Evolutionary conservation across 2,888 invertebrate genomes (phyloP).

Genomic region (Rhagonycha fulva): DNA sequence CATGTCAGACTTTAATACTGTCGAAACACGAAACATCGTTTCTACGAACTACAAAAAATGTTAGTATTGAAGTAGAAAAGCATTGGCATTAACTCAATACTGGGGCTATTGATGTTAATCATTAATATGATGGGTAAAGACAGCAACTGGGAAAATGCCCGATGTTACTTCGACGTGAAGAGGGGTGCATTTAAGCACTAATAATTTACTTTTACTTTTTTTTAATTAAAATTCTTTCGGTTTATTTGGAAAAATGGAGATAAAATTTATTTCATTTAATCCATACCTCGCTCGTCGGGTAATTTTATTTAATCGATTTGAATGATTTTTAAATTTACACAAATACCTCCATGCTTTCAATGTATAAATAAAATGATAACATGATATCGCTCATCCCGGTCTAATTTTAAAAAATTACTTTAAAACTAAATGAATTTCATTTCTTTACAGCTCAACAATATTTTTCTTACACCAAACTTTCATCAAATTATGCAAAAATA

Average conservation of each 20-base stretch:
- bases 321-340: not conserved
- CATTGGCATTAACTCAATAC: slow-evolving; percentile 30
- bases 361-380: too few species aligned
- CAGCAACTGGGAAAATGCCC: slow-evolving; percentile 31
- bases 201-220: not conserved
- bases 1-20: slow-evolving; percentile 31
- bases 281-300: not conserved
- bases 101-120: slow-evolving; percentile 33
- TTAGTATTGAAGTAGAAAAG: slow-evolving; percentile 24
- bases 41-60: slow-evolving; percentile 30
- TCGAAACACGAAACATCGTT: slow-evolving; percentile 29
- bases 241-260: not conserved
- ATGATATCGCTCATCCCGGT: not conserved
- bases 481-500: not conserved
- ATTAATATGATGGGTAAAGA: slow-evolving; percentile 33
- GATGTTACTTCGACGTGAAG: slow-evolving; percentile 9
- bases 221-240: not conserved
- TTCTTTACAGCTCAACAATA: not conserved
- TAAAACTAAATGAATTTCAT: too few species aligned
- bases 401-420: too few species aligned
- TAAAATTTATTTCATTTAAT: not conserved
- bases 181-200: slow-evolving; percentile 5
- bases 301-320: not conserved
- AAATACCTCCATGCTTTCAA: not conserved
- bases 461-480: too few species aligned